Evolutionary conservation across 2,888 invertebrate species (phyloP).

Genomic region (Drosophila diplacantha): DNA sequence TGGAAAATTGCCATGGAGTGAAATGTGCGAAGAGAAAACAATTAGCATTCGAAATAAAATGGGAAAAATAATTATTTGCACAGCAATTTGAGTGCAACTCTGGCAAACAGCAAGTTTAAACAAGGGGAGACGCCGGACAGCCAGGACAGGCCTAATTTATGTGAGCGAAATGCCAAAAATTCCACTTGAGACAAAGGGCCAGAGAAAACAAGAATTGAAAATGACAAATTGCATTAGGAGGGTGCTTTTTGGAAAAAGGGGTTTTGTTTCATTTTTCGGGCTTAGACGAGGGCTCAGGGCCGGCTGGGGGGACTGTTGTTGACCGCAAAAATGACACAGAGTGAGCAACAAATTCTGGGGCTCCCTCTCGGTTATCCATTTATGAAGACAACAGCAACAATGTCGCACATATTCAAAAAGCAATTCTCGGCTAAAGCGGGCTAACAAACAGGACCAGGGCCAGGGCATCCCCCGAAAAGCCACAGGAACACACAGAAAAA

Average conservation of each 20-base stretch:
- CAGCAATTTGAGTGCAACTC: slow-evolving; percentile 39
- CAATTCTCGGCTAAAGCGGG: slow-evolving; percentile 52
- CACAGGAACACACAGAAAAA: slow-evolving; percentile 31
- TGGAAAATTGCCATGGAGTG: slow-evolving; percentile 9
- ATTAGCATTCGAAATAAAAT: slow-evolving; percentile 41
- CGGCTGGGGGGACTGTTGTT: slow-evolving; percentile 18
- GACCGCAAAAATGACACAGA: slow-evolving; percentile 66
- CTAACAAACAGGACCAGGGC: slow-evolving; percentile 17
- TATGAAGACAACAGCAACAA: slow-evolving; percentile 46
- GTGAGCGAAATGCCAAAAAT: slow-evolving; percentile 58
- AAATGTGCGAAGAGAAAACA: slow-evolving; percentile 26
- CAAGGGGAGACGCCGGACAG: neutral
- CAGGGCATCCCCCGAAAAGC: slow-evolving; percentile 8
- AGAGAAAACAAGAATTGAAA: slow-evolving; percentile 55
- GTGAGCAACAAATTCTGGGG: slow-evolving; percentile 53
- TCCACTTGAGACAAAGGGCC: slow-evolving; percentile 53
- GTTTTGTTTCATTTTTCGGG: slow-evolving; percentile 1
- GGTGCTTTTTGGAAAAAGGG: slow-evolving; percentile 11
- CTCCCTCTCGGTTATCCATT: slow-evolving; percentile 33
- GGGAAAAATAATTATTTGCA: slow-evolving; percentile 44
- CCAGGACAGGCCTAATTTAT: slow-evolving; percentile 55
- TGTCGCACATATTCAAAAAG: slow-evolving; percentile 62
- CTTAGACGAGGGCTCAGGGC: neutral
- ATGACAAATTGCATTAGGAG: slow-evolving; percentile 69
- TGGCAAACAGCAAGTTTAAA: slow-evolving; percentile 15